phyloP scores from a whole-genome alignment of 2,113 vertebrate species.

The Sceloporus undulatus region DNA sequence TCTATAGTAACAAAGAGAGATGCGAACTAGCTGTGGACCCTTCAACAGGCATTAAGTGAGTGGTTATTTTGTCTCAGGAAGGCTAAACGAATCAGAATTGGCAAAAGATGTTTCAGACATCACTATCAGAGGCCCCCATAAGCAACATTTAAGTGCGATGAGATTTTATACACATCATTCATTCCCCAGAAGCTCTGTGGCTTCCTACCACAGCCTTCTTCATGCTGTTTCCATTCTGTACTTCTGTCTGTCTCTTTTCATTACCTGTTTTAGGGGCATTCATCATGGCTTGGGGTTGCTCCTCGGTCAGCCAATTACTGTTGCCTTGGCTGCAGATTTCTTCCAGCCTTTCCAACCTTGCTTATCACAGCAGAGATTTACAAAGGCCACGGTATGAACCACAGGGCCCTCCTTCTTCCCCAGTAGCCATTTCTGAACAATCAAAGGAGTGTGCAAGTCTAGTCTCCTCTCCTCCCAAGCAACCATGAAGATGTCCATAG shows the following conservation, averaged over 20 bases:
- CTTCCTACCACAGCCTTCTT: background rate
- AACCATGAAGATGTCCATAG: background rate
- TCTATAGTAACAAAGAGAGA: background rate
- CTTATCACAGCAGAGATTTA: background rate
- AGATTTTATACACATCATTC: background rate
- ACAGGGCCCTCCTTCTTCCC: background rate
- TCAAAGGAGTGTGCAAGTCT: background rate
- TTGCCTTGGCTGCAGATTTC: background rate
- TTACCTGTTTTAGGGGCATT: slow-evolving; percentile 12
- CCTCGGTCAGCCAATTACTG: slow-evolving; percentile 5
- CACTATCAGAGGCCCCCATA: background rate
- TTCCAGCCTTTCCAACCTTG: background rate
- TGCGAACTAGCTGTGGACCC: background rate
- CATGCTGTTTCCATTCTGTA: background rate
- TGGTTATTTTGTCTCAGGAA: slow-evolving; percentile 14
- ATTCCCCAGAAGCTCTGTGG: slow-evolving; percentile 8
- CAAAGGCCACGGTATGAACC: background rate
- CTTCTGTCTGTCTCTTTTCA: slow-evolving; percentile 16
- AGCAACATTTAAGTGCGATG: background rate
- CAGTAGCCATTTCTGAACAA: background rate
- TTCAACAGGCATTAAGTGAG: background rate
- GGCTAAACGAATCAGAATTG: background rate
- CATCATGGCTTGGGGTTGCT: slow-evolving; percentile 4
- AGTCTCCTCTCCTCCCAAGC: background rate
- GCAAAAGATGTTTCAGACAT: background rate